Base-by-base conservation (phyloP, 2,113 vertebrate genomes). In the Apteryx mantelli region DNA sequence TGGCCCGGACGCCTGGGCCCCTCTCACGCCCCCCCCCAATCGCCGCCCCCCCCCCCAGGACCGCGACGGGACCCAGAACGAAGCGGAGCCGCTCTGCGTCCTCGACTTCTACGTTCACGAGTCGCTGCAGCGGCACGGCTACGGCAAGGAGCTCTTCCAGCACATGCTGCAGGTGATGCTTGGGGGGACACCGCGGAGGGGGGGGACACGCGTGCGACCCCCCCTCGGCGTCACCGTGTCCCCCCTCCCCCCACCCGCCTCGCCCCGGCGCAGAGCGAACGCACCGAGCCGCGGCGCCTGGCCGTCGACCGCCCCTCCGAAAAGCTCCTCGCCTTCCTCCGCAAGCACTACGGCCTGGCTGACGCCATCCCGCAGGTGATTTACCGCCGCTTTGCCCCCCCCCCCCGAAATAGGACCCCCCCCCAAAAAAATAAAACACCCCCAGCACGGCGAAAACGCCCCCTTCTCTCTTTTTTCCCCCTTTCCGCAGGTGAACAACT, bases 61-160 rank as follows among this genome's bases (percentile, higher is more conserved):
- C 95, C 98, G 97, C 65, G 97, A 97, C 16, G 99, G 99, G 81
- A 97, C 97, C 42, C 99, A 99, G 91, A 89, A 99, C 60, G 99
- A 99, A 90, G 98, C 98, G 2, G 99, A 99, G 95, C 99, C 99
- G 0, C 97, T 99, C 34, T 99, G 99, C 50, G 98, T 99, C 58
- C 85, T 99, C 96, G 99, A 99, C 94, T 99, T 99, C 93, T 99
- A 99, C 88, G 96, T 99, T 55, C 98, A 98, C 3, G 99, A 99
- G 95, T 98, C 97, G 32, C 60, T 99, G 82, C 99, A 99, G 46
- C 98, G 99, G 78, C 98, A 99, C 5, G 99, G 99, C 69, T 98
- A 99, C 1, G 99, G 99, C 9, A 97, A 98, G 80, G 98, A 99
- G 94, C 98, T 99, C 30, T 99, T 99, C 93, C 96, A 98, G 32